phyloP scores from a whole-genome alignment of 2,888 invertebrate genomes.

The Pollenia labialis region DNA sequence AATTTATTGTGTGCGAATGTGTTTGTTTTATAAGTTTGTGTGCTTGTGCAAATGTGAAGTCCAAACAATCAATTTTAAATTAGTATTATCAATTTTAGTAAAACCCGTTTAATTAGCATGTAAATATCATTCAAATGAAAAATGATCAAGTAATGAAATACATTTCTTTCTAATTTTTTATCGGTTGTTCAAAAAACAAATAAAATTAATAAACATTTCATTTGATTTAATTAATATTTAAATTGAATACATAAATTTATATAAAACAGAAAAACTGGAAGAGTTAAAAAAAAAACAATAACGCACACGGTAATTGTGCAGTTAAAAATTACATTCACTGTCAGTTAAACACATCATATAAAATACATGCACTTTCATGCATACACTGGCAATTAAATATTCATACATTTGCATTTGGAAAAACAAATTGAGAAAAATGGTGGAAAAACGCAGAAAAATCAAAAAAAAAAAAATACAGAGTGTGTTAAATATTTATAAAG shows the following conservation, averaged over 20 bases:
- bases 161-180: constrained; percentile 39
- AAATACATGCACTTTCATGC: neutral
- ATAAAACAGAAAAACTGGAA: constrained; percentile 30
- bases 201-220: constrained; percentile 48
- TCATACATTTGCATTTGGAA: constrained; percentile 38
- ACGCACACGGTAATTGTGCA: constrained; percentile 61
- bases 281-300: constrained; percentile 33
- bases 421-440: constrained; percentile 34
- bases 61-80: constrained; percentile 55
- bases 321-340: constrained; percentile 63
- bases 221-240: constrained; percentile 59
- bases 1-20: neutral
- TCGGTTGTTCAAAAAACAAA: constrained; percentile 18
- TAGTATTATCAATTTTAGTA: constrained; percentile 48
- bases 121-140: constrained; percentile 64
- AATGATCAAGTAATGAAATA: constrained; percentile 48
- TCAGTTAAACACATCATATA: constrained; percentile 62
- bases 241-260: constrained; percentile 52
- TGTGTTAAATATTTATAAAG: constrained; percentile 47
- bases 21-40: neutral
- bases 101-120: constrained; percentile 69
- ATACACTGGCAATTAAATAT: constrained; percentile 34
- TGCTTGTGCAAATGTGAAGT: constrained; percentile 15
- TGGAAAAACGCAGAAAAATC: constrained; percentile 10
- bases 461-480: neutral